A percentile compares a stretch with the other conserved stretches of the same genome.
Evolutionary conservation across 1,140 invertebrate species (phyloP).

Genomic region (Lethrus apterus): DNA sequence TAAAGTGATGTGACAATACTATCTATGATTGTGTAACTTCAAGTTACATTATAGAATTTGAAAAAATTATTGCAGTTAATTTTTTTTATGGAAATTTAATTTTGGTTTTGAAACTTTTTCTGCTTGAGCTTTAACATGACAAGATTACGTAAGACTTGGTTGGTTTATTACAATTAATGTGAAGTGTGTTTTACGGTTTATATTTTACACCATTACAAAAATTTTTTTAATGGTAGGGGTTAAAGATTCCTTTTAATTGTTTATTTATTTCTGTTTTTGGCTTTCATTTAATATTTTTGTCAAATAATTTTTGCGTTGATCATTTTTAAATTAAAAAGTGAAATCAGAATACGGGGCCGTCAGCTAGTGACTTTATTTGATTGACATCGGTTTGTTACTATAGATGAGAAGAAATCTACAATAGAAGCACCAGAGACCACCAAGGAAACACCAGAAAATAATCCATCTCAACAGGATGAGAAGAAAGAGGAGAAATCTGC

Average conservation of each 20-base stretch:
- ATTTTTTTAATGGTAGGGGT: too few relatives aligned
- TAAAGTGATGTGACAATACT: background rate
- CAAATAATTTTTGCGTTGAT: too few relatives aligned
- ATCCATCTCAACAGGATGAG: constrained; percentile 8
- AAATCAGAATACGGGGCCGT: constrained; percentile 13
- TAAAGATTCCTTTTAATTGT: too few relatives aligned
- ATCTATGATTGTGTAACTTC: too few relatives aligned
- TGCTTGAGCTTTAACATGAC: too few relatives aligned
- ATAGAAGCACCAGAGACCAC: constrained; percentile 16
- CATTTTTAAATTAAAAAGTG: constrained; percentile 7
- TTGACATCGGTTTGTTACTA: constrained; percentile 27
- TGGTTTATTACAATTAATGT: too few relatives aligned
- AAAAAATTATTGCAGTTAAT: constrained; percentile 12
- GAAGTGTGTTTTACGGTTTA: too few relatives aligned
- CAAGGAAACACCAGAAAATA: constrained; percentile 13
- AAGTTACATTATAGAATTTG: background rate
- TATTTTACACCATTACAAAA: too few relatives aligned
- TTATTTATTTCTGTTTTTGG: background rate
- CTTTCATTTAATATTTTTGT: too few relatives aligned
- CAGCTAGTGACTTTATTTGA: constrained; percentile 12
- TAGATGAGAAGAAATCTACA: constrained; percentile 26
- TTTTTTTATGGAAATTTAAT: constrained; percentile 7
- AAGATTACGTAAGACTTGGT: too few relatives aligned
- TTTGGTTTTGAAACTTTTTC: too few relatives aligned
- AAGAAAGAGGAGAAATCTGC: constrained; percentile 16